phyloP scores from a whole-genome alignment of 2,888 invertebrate species.

The Dryocosmus kuriphilus region DNA sequence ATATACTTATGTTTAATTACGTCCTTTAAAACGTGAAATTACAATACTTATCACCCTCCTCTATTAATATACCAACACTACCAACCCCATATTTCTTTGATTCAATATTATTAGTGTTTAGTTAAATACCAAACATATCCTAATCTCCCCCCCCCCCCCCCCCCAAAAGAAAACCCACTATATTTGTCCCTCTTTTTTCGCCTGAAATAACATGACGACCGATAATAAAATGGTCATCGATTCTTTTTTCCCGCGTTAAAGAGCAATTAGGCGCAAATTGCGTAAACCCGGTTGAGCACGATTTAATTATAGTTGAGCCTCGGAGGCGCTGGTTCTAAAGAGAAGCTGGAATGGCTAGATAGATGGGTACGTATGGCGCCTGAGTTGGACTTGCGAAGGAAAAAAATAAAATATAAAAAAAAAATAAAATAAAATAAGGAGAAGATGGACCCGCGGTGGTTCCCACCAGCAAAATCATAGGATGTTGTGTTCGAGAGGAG shows the following conservation, averaged over 20 bases:
- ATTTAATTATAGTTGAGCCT: slow-evolving; percentile 59
- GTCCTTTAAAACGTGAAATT: too few species aligned
- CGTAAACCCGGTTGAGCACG: slow-evolving; percentile 60
- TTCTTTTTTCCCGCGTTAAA: slow-evolving; percentile 54
- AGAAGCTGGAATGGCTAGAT: slow-evolving; percentile 9
- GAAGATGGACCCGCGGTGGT: slow-evolving; percentile 29
- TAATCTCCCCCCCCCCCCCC: too few species aligned
- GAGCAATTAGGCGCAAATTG: slow-evolving; percentile 60
- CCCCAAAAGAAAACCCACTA: too few species aligned
- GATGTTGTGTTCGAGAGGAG: slow-evolving; percentile 15
- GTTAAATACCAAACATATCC: too few species aligned
- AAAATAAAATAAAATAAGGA: slow-evolving; percentile 2
- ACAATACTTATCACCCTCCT: too few species aligned
- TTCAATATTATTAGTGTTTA: too few species aligned
- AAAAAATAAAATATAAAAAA: slow-evolving; percentile 1
- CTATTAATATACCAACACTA: too few species aligned
- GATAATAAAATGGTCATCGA: slow-evolving; percentile 17
- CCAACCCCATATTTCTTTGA: too few species aligned
- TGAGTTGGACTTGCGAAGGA: slow-evolving; percentile 5
- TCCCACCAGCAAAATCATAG: slow-evolving; percentile 33
- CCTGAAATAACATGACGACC: slow-evolving; percentile 10
- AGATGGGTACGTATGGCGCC: slow-evolving; percentile 30
- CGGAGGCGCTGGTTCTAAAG: slow-evolving; percentile 9
- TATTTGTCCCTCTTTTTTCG: background rate
- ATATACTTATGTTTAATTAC: too few species aligned